Conservation (phyloP, 2,797 vertebrate species). For the Carapus acus region DNA sequence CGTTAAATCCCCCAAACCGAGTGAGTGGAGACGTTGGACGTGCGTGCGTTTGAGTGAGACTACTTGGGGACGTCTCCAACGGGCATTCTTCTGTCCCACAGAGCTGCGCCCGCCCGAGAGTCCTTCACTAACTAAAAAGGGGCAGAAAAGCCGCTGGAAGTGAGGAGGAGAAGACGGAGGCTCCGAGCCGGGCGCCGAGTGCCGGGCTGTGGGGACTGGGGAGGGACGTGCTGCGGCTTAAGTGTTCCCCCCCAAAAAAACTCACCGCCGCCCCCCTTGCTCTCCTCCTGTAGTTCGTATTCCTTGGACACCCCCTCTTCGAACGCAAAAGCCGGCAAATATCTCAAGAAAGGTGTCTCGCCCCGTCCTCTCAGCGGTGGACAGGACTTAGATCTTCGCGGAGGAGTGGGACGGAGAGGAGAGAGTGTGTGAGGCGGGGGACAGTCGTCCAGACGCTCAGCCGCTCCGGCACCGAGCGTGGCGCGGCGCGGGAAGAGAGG, state of each 20-base stretch:
- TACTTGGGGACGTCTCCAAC: conserved; percentile 9
- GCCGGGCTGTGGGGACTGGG: no score
- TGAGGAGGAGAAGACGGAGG: no score
- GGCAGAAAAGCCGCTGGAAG: no score
- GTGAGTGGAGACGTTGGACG: background rate
- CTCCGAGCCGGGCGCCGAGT: no score
- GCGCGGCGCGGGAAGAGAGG: conserved; percentile 39
- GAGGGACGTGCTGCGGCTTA: no score
- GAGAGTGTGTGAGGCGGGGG: conserved; percentile 2
- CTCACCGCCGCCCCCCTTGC: no score
- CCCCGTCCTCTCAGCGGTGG: no score
- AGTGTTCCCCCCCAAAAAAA: no score
- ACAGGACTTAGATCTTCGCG: conserved; percentile 20
- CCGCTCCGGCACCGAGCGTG: conserved; percentile 23
- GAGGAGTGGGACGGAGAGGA: conserved; percentile 19
- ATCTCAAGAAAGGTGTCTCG: no score
- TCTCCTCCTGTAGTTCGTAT: no score
- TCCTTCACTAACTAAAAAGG: background rate
- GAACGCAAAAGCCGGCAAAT: no score
- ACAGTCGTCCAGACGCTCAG: conserved; percentile 14
- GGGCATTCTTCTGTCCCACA: conserved; percentile 16
- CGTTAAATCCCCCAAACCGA: conserved; percentile 38
- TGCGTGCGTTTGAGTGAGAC: background rate
- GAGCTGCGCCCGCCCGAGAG: background rate
- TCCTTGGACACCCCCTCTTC: no score